Evolutionary conservation across 2,888 invertebrate species (phyloP).

Genomic region (Papilio demoleus): DNA sequence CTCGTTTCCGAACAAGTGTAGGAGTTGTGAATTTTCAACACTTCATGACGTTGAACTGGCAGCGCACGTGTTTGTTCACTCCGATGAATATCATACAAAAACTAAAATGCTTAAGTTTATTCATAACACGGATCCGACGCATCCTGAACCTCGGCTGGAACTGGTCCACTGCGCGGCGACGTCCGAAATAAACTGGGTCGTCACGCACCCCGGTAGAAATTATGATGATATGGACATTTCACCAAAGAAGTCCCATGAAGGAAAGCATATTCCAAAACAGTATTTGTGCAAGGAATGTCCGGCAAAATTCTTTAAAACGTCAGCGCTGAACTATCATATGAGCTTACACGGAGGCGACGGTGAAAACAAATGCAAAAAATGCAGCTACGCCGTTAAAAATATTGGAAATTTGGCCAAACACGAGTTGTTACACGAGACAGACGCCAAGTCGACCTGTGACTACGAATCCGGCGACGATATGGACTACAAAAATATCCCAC

Average conservation of each 20-base stretch:
- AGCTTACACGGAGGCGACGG: conserved; percentile 86
- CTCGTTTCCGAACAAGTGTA: conserved; percentile 86
- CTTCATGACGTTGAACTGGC: conserved; percentile 87
- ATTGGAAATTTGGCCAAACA: conserved; percentile 87
- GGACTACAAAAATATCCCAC: conserved; percentile 81
- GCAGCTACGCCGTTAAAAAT: conserved; percentile 88
- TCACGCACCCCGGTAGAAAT: conserved; percentile 60
- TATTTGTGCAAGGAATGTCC: conserved; percentile 86
- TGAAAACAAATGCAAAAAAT: conserved; percentile 87
- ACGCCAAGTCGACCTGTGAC: conserved; percentile 66
- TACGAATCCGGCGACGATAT: conserved; percentile 79
- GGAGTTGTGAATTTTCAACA: conserved; percentile 90
- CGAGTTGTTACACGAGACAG: conserved; percentile 80
- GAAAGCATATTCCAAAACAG: conserved; percentile 69
- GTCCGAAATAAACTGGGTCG: conserved; percentile 76
- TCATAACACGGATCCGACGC: conserved; percentile 85
- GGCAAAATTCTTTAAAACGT: conserved; percentile 88
- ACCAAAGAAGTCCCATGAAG: conserved; percentile 59
- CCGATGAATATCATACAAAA: conserved; percentile 90
- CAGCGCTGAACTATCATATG: conserved; percentile 87
- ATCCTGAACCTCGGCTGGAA: conserved; percentile 85
- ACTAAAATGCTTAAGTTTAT: conserved; percentile 87
- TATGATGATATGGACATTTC: conserved; percentile 55
- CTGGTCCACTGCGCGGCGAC: conserved; percentile 62
- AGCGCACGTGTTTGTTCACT: conserved; percentile 89